Conservation (phyloP, 2,888 invertebrate genomes). For the Lymantria monacha region DNA sequence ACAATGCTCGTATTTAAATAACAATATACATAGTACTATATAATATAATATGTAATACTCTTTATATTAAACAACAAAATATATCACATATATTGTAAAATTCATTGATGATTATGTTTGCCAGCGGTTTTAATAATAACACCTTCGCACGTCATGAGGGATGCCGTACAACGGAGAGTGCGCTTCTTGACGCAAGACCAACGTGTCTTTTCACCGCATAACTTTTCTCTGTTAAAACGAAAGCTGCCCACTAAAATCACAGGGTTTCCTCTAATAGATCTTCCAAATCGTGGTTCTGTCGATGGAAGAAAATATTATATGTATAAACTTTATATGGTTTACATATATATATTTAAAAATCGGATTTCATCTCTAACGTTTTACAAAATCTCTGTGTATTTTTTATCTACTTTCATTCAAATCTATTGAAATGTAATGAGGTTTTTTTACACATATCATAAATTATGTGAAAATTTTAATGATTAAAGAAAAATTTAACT, state of each 20-base stretch:
- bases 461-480: too few relatives aligned
- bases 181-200: constrained; percentile 42
- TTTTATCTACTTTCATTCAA: too few relatives aligned
- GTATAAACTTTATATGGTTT: not conserved
- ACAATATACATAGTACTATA: too few relatives aligned
- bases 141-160: constrained; percentile 29
- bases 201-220: constrained; percentile 20
- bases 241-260: constrained; percentile 27
- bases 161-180: constrained; percentile 28
- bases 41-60: too few relatives aligned
- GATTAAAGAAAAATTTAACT: too few relatives aligned
- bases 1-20: too few relatives aligned
- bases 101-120: constrained; percentile 15
- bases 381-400: too few relatives aligned
- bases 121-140: constrained; percentile 15
- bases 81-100: not conserved
- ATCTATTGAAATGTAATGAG: too few relatives aligned
- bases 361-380: too few relatives aligned
- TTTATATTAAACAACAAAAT: too few relatives aligned
- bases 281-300: constrained; percentile 19
- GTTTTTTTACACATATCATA: too few relatives aligned
- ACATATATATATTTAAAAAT: not conserved
- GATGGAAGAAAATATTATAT: not conserved
- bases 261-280: constrained; percentile 31
- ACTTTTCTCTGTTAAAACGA: constrained; percentile 27